Evolutionary conservation across 2,113 vertebrate species (phyloP), one percentile per base, ranked within the genome.

Genomic region (Ginglymostoma cirratum): DNA sequence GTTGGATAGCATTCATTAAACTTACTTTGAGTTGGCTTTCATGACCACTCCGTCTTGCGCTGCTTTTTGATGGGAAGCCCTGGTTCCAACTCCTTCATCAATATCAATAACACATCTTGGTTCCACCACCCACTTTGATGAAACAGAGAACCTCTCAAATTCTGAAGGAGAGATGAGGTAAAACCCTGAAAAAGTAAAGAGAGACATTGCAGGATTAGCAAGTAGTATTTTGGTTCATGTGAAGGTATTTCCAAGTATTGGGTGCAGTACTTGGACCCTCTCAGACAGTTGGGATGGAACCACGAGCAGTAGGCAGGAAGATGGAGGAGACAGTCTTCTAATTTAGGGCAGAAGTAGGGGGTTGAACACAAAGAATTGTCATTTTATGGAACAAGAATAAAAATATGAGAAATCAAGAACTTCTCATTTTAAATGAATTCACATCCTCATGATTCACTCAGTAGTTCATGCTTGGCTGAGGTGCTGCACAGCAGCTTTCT

Each of bases 81-180:
- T 96, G 96, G 96, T 97, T 85, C 86, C 96, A 95, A 96, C 97
- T 94, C 67, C 87, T 96, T 97, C 97, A 83, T 98, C 97, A 10
- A 96, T 34, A 48, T 98, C 98, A 93, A 99, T 98, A 34, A 98
- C 95, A 80, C 98, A 99, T 38, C 97, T 98, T 15, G 99, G 99
- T 97, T 99, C 99, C 96, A 99, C 98, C 96, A 99, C 65, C 97
- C 97, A 98, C 27, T 99, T 98, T 48, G 99, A 98, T 27, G 99
- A 99, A 96, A 99, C 97, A 17, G 99, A 99, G 97, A 99, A 99
- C 38, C 99, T 98, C 97, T 99, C 99, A 97, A 99, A 99, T 97
- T 99, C 99, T 0, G 99, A 99, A 0, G 99, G 99, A 0, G 99
- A 99, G 96, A 99, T 99, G 96, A 99, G 97, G 97, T 99, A 99